These are phyloP conservation scores for Solenopsis invicta DNA, from an alignment of 1,140 invertebrate species.

Conservation along the genomic window DNA sequence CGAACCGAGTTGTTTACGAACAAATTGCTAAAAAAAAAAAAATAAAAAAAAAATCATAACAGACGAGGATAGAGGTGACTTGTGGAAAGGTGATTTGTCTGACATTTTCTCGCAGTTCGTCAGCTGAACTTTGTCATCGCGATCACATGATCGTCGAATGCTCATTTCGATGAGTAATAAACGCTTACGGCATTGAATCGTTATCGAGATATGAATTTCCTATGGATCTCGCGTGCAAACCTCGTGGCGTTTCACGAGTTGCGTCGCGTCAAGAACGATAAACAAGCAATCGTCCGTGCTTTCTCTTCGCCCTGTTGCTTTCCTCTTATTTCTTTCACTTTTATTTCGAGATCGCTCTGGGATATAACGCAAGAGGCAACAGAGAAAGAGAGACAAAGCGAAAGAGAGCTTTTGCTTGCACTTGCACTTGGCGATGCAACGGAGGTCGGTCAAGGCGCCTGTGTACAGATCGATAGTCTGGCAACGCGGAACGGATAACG, in stretches of 20 bases:
- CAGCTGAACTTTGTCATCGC: constrained; percentile 6
- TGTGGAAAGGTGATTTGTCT: background rate
- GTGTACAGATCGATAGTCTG: constrained; percentile 84
- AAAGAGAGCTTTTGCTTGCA: constrained; percentile 84
- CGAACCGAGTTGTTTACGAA: background rate
- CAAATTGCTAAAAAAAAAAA: background rate
- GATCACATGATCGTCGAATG: constrained; percentile 5
- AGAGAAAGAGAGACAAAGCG: constrained; percentile 1
- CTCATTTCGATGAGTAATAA: constrained; percentile 51
- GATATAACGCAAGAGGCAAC: background rate
- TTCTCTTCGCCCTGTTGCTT: constrained; percentile 18
- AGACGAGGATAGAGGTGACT: background rate
- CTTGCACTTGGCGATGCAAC: constrained; percentile 85
- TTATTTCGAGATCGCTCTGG: constrained; percentile 23
- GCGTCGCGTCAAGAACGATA: constrained; percentile 1
- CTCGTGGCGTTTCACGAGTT: background rate
- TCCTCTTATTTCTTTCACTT: constrained; percentile 25
- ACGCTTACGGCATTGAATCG: background rate
- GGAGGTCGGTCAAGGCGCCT: constrained; percentile 86
- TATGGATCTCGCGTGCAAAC: background rate
- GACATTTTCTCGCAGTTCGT: background rate
- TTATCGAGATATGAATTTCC: constrained; percentile 42
- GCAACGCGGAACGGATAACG: constrained; percentile 83
- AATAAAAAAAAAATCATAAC: background rate
- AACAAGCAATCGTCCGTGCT: background rate